Evolutionary conservation across 2,797 vertebrate genomes (phyloP), one percentile per base, ranked within the genome.

Genomic region (Benthosema pterotum): DNA sequence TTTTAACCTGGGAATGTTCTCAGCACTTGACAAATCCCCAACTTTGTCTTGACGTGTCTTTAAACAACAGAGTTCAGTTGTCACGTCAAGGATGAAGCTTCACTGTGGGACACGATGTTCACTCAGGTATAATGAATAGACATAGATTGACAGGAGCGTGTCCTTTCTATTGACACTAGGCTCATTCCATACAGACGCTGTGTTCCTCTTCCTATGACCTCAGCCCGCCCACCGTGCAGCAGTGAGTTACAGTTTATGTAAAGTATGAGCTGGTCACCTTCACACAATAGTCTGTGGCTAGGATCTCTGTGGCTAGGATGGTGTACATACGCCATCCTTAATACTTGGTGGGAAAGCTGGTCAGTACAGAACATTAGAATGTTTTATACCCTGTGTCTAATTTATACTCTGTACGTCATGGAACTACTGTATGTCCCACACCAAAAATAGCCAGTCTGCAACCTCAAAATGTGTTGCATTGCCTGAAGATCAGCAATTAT

Each of bases 41-140:
- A 42, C 32, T 8, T 55, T 55, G 53, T 32, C 38, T 12, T 18
- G 7, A 55, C 53, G 42, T 17, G 53, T 22, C 43, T 57, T 15
- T 15, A 47, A 42, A 43, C 48, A 25, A 19, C 48, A 42, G 38
- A 52, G 28, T 9, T 42, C 25, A 19, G 28, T 51, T 42, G 19
- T 8, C 12, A 12, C 7, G 16, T 51, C 17, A 49, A 49, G 47
- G 17, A 15, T 16, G 17, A 17, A 9, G 17, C 7, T 9, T 49
- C 42, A 8, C 28, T 14, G 55, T 32, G 28, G 28, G 3, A 67
- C 49, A 54, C 64, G 7, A 63, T 62, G 70, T 42, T 61, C 67
- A 51, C 11, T 14, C 25, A 50, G 16, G 14, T 11, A 14, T 68
- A 67, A 61, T 55, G 60, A 71, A 38, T 11, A 25, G 67, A 61